These are phyloP conservation scores for Mastacembelus armatus DNA, from an alignment of 2,797 vertebrate species.

Conservation along the genomic window DNA sequence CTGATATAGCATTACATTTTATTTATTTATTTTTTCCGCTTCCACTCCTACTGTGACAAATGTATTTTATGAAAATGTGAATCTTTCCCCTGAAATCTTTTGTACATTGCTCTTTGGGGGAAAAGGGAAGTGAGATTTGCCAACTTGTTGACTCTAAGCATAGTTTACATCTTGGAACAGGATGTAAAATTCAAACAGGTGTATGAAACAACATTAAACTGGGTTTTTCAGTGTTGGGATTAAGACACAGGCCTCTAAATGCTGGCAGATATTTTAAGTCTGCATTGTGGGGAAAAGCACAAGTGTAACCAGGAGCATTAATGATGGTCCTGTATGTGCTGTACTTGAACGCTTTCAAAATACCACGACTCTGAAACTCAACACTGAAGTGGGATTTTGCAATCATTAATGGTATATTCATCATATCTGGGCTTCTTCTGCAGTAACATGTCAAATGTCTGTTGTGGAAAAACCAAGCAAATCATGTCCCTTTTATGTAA, in stretches of 20 bases:
- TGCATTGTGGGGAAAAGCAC: neutral
- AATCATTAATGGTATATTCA: neutral
- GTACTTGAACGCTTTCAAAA: neutral
- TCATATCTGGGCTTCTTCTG: neutral
- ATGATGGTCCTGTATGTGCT: neutral
- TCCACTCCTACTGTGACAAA: too few species aligned
- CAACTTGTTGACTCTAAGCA: neutral
- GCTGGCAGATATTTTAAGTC: neutral
- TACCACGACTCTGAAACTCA: neutral
- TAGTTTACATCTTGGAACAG: neutral
- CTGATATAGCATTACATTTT: too few species aligned
- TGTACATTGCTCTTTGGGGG: neutral
- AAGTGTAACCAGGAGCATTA: constrained; percentile 17
- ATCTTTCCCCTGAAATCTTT: neutral
- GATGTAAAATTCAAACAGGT: constrained; percentile 4
- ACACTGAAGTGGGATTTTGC: neutral
- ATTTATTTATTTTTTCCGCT: too few species aligned
- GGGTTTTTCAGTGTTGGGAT: constrained; percentile 14
- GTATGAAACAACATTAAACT: constrained; percentile 7
- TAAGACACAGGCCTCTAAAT: constrained; percentile 7
- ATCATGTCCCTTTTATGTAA: neutral
- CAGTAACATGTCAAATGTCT: neutral
- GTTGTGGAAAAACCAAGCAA: neutral
- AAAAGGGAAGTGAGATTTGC: neutral
- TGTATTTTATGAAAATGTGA: too few species aligned